Conservation (phyloP, 2,888 invertebrate genomes). For the Subacronicta megacephala region DNA sequence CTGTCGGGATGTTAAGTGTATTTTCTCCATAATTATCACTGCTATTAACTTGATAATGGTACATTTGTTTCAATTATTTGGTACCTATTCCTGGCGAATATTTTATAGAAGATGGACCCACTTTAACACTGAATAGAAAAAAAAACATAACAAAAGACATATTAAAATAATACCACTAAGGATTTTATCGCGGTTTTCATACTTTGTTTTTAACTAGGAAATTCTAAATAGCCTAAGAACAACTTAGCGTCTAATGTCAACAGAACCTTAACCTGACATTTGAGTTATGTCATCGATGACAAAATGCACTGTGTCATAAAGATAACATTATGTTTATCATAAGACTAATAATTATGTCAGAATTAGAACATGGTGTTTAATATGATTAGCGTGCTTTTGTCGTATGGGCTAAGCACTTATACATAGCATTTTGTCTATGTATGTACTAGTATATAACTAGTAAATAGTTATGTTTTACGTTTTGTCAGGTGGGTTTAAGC, state of each 20-base stretch:
- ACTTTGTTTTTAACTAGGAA: not conserved
- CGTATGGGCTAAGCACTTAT: slow-evolving; percentile 8
- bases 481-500: too few relatives aligned
- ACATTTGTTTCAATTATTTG: too few relatives aligned
- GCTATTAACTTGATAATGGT: too few relatives aligned
- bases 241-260: slow-evolving; percentile 23
- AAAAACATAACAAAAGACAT: too few relatives aligned
- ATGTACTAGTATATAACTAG: not conserved
- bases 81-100: too few relatives aligned
- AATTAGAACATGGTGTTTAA: slow-evolving; percentile 22
- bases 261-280: slow-evolving; percentile 52
- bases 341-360: slow-evolving; percentile 41
- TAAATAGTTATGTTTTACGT: too few relatives aligned
- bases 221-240: slow-evolving; percentile 5
- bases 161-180: too few relatives aligned
- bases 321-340: slow-evolving; percentile 15
- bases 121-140: too few relatives aligned
- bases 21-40: too few relatives aligned
- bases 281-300: slow-evolving; percentile 33
- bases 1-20: too few relatives aligned
- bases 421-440: not conserved
- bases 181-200: too few relatives aligned
- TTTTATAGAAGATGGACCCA: too few relatives aligned
- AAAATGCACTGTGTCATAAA: slow-evolving; percentile 27
- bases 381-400: slow-evolving; percentile 37